A percentile compares a stretch with the other conserved stretches of the same genome.
phyloP scores from a whole-genome alignment of 1,140 invertebrate species.

The Bicyclus anynana region DNA sequence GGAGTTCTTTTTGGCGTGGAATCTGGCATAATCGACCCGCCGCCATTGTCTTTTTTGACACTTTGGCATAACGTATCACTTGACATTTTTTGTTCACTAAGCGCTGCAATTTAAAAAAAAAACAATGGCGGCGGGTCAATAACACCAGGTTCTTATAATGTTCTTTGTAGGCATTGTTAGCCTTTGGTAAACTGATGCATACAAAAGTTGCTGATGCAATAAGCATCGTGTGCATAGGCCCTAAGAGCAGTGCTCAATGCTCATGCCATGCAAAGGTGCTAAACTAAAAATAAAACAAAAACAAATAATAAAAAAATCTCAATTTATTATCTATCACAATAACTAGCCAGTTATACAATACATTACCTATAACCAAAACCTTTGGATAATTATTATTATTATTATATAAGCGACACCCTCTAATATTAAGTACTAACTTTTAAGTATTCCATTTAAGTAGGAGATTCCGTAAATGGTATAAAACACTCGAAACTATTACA shows the following conservation, averaged over 20 bases:
- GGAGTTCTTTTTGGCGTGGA: too few relatives aligned
- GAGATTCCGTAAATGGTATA: conserved; percentile 52
- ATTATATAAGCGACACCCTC: conserved; percentile 42
- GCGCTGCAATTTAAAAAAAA: too few relatives aligned
- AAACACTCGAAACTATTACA: conserved; percentile 12
- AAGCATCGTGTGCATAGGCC: too few relatives aligned
- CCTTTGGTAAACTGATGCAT: too few relatives aligned
- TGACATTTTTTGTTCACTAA: too few relatives aligned
- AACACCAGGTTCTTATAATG: too few relatives aligned
- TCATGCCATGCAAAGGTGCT: conserved; percentile 58
- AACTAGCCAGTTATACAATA: conserved; percentile 37
- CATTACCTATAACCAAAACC: conserved; percentile 53
- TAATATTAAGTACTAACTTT: conserved; percentile 65
- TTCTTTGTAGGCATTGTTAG: too few relatives aligned
- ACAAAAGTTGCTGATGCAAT: too few relatives aligned
- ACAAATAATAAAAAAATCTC: conserved; percentile 55
- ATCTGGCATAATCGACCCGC: too few relatives aligned
- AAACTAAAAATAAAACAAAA: conserved; percentile 69
- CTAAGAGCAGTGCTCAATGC: conserved; percentile 32
- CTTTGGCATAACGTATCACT: too few relatives aligned
- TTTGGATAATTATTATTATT: conserved; percentile 54
- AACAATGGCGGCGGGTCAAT: too few relatives aligned
- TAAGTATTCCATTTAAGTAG: conserved; percentile 42
- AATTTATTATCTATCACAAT: conserved; percentile 63
- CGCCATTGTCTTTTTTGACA: too few relatives aligned